A percentile compares a stretch with the other conserved stretches of the same genome.
phyloP scores from a whole-genome alignment of 2,113 vertebrate genomes.

The Datnioides undecimradiatus region DNA sequence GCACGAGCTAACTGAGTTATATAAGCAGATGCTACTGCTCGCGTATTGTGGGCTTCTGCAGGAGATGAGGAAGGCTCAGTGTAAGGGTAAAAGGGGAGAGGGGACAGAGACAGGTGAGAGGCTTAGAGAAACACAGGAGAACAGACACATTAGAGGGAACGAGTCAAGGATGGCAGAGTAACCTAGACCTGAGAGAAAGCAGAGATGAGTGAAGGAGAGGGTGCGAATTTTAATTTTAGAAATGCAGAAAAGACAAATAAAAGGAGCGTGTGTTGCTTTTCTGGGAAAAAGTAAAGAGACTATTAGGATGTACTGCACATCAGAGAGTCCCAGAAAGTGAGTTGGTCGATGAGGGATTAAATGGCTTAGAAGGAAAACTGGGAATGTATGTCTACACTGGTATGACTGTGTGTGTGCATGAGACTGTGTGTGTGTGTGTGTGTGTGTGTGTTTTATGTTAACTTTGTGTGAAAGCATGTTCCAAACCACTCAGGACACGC shows the following conservation, averaged over 20 bases:
- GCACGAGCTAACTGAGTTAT: conserved; percentile 82
- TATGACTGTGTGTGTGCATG: conserved; percentile 2
- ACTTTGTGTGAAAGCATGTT: conserved; percentile 35
- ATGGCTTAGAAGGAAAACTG: conserved; percentile 56
- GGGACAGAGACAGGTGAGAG: conserved; percentile 39
- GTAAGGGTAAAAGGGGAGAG: conserved; percentile 59
- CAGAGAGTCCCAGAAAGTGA: conserved; percentile 42
- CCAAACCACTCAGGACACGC: conserved; percentile 50
- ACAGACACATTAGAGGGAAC: neutral
- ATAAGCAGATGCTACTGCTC: conserved; percentile 81
- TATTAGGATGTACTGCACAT: conserved; percentile 17
- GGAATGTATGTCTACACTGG: conserved; percentile 27
- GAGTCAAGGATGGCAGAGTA: conserved; percentile 16
- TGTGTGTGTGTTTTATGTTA: neutral
- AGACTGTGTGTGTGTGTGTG: neutral
- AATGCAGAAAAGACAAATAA: neutral
- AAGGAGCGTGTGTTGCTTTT: neutral
- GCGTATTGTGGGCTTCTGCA: conserved; percentile 69
- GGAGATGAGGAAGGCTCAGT: conserved; percentile 69
- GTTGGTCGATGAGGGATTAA: conserved; percentile 50
- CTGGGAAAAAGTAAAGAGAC: conserved; percentile 28
- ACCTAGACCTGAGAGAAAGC: neutral
- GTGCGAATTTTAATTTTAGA: conserved; percentile 5
- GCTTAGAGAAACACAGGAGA: conserved; percentile 37
- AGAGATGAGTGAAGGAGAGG: conserved; percentile 16